Percentiles rank a stretch among this genome's conserved stretches.
Evolutionary conservation across 53 echinoderm and acorn worm genomes (phyloP).

Genomic region (Crossaster papposus): DNA sequence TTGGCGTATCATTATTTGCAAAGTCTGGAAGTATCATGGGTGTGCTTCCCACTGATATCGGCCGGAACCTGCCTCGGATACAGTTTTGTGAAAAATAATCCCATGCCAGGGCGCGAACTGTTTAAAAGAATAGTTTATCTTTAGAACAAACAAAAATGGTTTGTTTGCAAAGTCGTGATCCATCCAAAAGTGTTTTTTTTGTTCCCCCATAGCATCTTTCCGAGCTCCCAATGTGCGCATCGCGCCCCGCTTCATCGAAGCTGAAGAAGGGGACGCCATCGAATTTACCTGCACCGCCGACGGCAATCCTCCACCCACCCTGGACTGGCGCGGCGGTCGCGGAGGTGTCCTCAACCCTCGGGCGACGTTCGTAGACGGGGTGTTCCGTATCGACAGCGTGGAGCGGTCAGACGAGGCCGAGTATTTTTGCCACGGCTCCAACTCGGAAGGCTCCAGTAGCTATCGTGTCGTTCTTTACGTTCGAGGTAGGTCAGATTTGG

Average conservation of each 20-base stretch:
- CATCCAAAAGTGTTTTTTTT: background rate
- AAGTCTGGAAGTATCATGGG: no score
- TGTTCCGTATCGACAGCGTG: slow-evolving; percentile 78
- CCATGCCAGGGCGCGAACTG: no score
- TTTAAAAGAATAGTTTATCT: no score
- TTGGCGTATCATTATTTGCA: no score
- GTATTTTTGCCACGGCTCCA: slow-evolving; percentile 87
- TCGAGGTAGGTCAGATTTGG: slow-evolving; percentile 60
- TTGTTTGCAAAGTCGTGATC: background rate
- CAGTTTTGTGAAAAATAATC: no score
- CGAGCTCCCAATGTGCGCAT: slow-evolving; percentile 73
- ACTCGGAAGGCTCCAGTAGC: slow-evolving; percentile 70
- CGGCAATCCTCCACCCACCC: slow-evolving; percentile 74
- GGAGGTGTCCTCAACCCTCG: slow-evolving; percentile 69
- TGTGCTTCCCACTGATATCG: no score
- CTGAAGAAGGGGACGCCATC: slow-evolving; percentile 82
- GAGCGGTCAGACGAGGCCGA: slow-evolving; percentile 79
- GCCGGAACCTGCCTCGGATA: no score
- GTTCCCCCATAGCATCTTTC: slow-evolving; percentile 36
- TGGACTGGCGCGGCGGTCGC: slow-evolving; percentile 82
- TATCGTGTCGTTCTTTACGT: slow-evolving; percentile 87
- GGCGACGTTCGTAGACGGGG: slow-evolving; percentile 67
- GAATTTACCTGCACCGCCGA: slow-evolving; percentile 80
- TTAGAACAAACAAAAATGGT: no score
- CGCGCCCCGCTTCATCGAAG: slow-evolving; percentile 75